A percentile compares a stretch with the other conserved stretches of the same genome.
phyloP scores from a whole-genome alignment of 1,140 invertebrate genomes.

The Lepidurus arcticus region DNA sequence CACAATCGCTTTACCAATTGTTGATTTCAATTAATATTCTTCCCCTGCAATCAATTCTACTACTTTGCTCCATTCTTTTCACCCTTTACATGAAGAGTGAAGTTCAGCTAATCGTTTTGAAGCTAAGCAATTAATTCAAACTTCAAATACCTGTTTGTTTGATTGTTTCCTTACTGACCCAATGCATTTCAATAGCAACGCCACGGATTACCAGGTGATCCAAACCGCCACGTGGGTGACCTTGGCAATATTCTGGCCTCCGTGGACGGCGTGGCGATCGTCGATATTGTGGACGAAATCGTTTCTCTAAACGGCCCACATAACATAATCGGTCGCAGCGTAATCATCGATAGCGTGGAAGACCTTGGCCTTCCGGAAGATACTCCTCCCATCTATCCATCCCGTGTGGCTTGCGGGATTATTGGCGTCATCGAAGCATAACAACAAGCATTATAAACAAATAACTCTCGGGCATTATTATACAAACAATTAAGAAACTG shows the following conservation, averaged over 20 bases:
- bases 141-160: background rate
- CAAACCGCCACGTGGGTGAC: constrained; percentile 79
- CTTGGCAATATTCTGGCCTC: constrained; percentile 73
- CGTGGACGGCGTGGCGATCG: constrained; percentile 51
- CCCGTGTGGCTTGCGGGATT: constrained; percentile 66
- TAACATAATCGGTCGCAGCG: constrained; percentile 68
- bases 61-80: no score
- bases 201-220: constrained; percentile 65
- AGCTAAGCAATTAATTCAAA: no score
- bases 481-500: background rate
- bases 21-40: no score
- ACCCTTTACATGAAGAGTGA: no score
- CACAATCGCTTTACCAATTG: no score
- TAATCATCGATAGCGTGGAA: constrained; percentile 68
- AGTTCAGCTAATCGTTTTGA: no score
- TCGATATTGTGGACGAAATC: constrained; percentile 58
- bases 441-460: background rate
- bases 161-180: constrained; percentile 15
- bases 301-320: constrained; percentile 56
- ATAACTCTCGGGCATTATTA: background rate
- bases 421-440: constrained; percentile 44
- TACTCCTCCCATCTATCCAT: constrained; percentile 64
- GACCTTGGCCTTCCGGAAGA: constrained; percentile 63
- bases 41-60: no score
- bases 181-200: constrained; percentile 48